These are phyloP conservation scores for Ophioninae sp. DNA, from an alignment of 2,888 invertebrate species.

Conservation along the genomic window DNA sequence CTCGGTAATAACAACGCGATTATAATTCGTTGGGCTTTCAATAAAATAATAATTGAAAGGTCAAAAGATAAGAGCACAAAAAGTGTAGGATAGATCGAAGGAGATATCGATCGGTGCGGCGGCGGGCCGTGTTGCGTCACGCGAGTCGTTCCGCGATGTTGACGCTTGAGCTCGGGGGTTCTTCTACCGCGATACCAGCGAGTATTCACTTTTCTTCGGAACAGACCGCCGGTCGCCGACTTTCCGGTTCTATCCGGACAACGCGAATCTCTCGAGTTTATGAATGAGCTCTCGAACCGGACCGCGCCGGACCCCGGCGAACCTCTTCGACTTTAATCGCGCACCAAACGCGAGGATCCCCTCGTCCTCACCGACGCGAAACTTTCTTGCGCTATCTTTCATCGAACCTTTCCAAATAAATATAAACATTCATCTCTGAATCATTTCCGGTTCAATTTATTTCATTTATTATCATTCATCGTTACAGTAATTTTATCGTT, in stretches of 20 bases:
- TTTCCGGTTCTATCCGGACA: slow-evolving; percentile 71
- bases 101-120: slow-evolving; percentile 3
- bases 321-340: slow-evolving; percentile 3
- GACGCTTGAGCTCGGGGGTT: slow-evolving; percentile 4
- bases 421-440: too few relatives aligned
- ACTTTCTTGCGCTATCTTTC: neutral
- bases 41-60: too few relatives aligned
- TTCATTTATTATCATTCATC: too few relatives aligned
- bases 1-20: too few relatives aligned
- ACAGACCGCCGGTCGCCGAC: slow-evolving; percentile 70
- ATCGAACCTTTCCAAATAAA: too few relatives aligned
- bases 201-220: slow-evolving; percentile 16
- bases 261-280: slow-evolving; percentile 55
- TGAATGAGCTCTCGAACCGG: slow-evolving; percentile 72
- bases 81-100: too few relatives aligned
- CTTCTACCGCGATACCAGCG: neutral
- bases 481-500: too few relatives aligned
- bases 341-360: slow-evolving; percentile 1
- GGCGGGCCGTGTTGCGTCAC: too few relatives aligned
- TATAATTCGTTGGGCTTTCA: too few relatives aligned
- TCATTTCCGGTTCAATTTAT: too few relatives aligned
- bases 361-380: neutral
- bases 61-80: too few relatives aligned
- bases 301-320: slow-evolving; percentile 66
- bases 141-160: slow-evolving; percentile 5